Evolutionary conservation across 2,797 vertebrate genomes (phyloP).

Genomic region (Champsocephalus gunnari): DNA sequence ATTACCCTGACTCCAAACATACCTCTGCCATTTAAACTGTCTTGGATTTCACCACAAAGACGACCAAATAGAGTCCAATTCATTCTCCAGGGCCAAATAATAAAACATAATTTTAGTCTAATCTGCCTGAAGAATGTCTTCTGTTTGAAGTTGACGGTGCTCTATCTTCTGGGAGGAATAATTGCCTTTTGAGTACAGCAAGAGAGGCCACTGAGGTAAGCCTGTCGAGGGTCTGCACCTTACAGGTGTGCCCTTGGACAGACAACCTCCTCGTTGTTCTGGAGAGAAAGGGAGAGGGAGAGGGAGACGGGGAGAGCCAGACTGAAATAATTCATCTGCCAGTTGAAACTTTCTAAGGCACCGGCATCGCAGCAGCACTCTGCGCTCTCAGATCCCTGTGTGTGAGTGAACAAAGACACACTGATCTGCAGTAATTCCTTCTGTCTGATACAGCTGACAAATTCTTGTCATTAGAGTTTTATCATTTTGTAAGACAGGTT

Average conservation of each 20-base stretch:
- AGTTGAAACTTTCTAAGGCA: conserved; percentile 86
- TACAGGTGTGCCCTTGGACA: conserved; percentile 92
- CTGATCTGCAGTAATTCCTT: conserved; percentile 73
- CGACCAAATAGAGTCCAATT: conserved; percentile 91
- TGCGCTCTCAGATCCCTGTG: conserved; percentile 63
- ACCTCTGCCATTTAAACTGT: conserved; percentile 96
- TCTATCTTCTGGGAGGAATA: conserved; percentile 91
- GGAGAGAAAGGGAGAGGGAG: conserved; percentile 48
- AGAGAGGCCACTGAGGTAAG: conserved; percentile 88
- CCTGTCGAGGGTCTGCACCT: conserved; percentile 85
- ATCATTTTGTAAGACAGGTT: conserved; percentile 71
- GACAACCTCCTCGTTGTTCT: conserved; percentile 93
- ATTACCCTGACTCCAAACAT: conserved; percentile 95
- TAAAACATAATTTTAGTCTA: conserved; percentile 99
- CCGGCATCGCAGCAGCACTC: conserved; percentile 75
- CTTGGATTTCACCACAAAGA: conserved; percentile 95
- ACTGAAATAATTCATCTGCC: conserved; percentile 88
- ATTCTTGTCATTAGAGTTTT: conserved; percentile 71
- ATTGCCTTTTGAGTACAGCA: conserved; percentile 90
- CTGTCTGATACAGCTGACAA: conserved; percentile 67
- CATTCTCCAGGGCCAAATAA: conserved; percentile 89
- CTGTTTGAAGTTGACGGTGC: conserved; percentile 96
- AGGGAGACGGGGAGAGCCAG: conserved; percentile 62
- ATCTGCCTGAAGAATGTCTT: conserved; percentile 96
- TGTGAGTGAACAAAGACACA: conserved; percentile 75